Base-by-base conservation (phyloP, 2,113 vertebrate genomes). In the Ailuropoda melanoleuca region DNA sequence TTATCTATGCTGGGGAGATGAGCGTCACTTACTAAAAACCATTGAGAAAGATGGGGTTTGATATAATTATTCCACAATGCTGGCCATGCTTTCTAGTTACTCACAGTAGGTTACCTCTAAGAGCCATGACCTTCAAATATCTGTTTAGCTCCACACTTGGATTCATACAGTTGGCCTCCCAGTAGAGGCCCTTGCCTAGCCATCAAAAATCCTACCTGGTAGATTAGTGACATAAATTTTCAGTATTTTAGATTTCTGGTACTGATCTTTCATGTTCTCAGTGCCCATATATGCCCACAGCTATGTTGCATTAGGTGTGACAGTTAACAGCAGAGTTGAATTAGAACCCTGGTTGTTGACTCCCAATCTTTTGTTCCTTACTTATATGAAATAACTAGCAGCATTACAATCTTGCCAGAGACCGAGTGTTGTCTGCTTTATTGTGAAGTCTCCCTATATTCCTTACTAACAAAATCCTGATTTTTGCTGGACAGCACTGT, bases 301-400 rank as follows among this genome's bases (percentile, higher is more conserved):
- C 56, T 93, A 96, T 78, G 83, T 78, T 93, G 82, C 58, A 88
- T 88, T 84, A 86, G 84, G 75, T 94, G 18, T 97, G 98, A 92
- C 98, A 98, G 97, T 98, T 98, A 98, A 98, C 98, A 98, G 97
- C 96, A 98, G 94, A 98, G 94, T 56, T 95, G 95, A 96, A 90
- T 93, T 98, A 97, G 97, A 98, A 98, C 64, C 77, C 93, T 96
- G 92, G 97, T 97, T 97, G 95, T 23, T 97, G 96, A 90, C 94
- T 97, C 66, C 58, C 74, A 95, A 77, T 72, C 96, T 94, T 97
- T 97, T 82, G 70, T 94, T 95, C 84, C 97, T 85, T 29, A 93
- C 84, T 86, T 96, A 94, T 70, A 82, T 85, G 60, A 97, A 97
- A 96, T 96, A 92, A 97, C 93, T 81, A 90, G 53, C 10, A 37